Evolutionary conservation across 2,888 invertebrate species (phyloP).

Genomic region (Hymenopus coronatus): DNA sequence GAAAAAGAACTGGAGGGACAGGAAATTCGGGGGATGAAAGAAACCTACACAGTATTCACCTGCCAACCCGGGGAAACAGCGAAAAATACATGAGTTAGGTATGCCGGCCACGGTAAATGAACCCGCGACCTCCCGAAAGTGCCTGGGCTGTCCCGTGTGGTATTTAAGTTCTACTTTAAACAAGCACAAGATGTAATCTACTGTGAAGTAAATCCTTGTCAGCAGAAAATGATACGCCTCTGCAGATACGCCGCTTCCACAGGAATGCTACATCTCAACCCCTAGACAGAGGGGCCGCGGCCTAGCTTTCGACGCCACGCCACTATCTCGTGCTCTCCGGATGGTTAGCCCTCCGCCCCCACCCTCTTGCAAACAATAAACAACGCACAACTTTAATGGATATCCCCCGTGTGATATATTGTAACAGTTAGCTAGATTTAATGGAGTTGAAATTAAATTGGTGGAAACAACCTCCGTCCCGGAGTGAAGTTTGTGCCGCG

Average conservation of each 20-base stretch:
- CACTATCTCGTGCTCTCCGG: neutral
- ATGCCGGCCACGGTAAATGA: too few species aligned
- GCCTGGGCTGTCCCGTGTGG: too few species aligned
- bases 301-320: neutral
- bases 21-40: too few species aligned
- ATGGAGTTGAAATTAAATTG: slow-evolving; percentile 33
- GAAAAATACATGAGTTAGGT: too few species aligned
- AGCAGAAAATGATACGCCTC: neutral
- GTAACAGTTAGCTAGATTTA: slow-evolving; percentile 31
- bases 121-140: too few species aligned
- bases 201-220: neutral
- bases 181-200: neutral
- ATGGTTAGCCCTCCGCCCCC: neutral
- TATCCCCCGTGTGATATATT: slow-evolving; percentile 30
- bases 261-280: neutral
- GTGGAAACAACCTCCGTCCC: slow-evolving; percentile 13
- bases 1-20: too few species aligned
- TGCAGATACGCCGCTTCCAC: neutral
- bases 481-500: neutral
- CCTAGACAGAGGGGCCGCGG: neutral
- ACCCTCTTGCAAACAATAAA: slow-evolving; percentile 20
- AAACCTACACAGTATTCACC: too few species aligned
- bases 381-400: slow-evolving; percentile 28
- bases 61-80: too few species aligned
- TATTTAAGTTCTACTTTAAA: too few species aligned